These are phyloP conservation scores for Spondyliosoma cantharus DNA, from an alignment of 2,797 vertebrate genomes.

Conservation along the genomic window DNA sequence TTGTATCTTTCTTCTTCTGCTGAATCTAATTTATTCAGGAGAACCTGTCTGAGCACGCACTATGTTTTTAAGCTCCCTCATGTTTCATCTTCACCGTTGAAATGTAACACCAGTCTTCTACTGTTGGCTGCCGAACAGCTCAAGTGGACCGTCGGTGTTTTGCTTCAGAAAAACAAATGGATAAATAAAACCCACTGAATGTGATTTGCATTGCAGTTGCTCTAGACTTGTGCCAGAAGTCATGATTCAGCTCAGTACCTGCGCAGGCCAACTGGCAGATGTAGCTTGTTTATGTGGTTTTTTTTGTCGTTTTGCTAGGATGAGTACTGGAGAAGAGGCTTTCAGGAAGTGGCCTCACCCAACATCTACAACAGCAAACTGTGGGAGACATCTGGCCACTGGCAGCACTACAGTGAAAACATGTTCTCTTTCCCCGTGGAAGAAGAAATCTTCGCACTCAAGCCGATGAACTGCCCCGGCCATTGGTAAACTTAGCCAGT, in stretches of 20 bases:
- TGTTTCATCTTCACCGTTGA: slow-evolving; percentile 14
- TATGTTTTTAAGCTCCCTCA: slow-evolving; percentile 21
- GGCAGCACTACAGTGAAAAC: slow-evolving; percentile 95
- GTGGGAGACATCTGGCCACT: slow-evolving; percentile 96
- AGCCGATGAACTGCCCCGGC: slow-evolving; percentile 98
- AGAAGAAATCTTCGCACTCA: slow-evolving; percentile 93
- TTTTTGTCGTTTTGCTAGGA: slow-evolving; percentile 80
- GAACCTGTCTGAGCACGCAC: slow-evolving; percentile 19
- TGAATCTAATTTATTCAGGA: slow-evolving; percentile 18
- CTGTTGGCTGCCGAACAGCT: slow-evolving; percentile 23
- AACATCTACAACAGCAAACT: slow-evolving; percentile 94
- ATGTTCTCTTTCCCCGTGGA: slow-evolving; percentile 96
- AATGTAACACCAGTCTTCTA: slow-evolving; percentile 23
- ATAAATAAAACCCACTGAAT: slow-evolving; percentile 30
- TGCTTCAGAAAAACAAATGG: slow-evolving; percentile 21
- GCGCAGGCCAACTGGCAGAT: slow-evolving; percentile 14
- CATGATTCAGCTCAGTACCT: slow-evolving; percentile 22
- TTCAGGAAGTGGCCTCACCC: slow-evolving; percentile 93
- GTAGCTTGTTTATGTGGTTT: slow-evolving; percentile 26
- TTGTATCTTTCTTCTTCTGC: neutral
- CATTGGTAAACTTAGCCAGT: slow-evolving; percentile 88
- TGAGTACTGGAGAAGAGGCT: slow-evolving; percentile 89
- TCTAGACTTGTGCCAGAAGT: slow-evolving; percentile 12
- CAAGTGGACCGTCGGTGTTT: slow-evolving; percentile 84
- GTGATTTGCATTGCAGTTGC: slow-evolving; percentile 20